Percentiles rank a stretch among this genome's conserved stretches.
These are phyloP conservation scores for Andricus curvator DNA, from an alignment of 2,888 invertebrate species.

Conservation along the genomic window DNA sequence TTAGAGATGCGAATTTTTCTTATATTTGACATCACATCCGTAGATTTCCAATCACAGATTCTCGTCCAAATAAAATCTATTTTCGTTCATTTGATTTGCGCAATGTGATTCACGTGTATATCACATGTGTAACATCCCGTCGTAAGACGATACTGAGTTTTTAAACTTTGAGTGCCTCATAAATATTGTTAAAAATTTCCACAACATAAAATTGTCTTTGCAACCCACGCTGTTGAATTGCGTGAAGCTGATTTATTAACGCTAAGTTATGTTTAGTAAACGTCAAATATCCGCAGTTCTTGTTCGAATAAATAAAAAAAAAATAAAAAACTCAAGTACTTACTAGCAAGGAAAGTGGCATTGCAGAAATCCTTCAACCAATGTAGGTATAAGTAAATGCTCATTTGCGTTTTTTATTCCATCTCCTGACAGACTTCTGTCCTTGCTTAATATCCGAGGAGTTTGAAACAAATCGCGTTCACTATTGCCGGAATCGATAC, in stretches of 20 bases:
- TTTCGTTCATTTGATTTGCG: no score
- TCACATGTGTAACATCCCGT: no score
- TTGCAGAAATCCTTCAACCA: conserved; percentile 61
- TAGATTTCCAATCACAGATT: no score
- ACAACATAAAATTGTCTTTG: not conserved
- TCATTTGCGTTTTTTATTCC: conserved; percentile 49
- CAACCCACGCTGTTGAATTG: not conserved
- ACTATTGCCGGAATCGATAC: conserved; percentile 24
- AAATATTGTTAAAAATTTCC: conserved; percentile 15
- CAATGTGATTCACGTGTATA: no score
- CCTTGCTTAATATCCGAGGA: conserved; percentile 43
- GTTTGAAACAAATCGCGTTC: conserved; percentile 47
- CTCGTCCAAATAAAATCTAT: no score
- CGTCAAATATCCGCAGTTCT: not conserved
- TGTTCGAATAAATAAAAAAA: not conserved
- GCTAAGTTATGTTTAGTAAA: not conserved
- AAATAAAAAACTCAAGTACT: conserved; percentile 1
- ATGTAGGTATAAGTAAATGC: conserved; percentile 42
- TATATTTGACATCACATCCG: no score
- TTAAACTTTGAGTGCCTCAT: not conserved
- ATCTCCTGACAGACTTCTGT: conserved; percentile 43
- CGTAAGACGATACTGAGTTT: no score
- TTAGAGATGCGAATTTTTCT: no score
- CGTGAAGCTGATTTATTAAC: not conserved
- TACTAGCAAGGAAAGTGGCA: conserved; percentile 48